Conservation (phyloP, 2,797 vertebrate species). For the Bucorvus abyssinicus region DNA sequence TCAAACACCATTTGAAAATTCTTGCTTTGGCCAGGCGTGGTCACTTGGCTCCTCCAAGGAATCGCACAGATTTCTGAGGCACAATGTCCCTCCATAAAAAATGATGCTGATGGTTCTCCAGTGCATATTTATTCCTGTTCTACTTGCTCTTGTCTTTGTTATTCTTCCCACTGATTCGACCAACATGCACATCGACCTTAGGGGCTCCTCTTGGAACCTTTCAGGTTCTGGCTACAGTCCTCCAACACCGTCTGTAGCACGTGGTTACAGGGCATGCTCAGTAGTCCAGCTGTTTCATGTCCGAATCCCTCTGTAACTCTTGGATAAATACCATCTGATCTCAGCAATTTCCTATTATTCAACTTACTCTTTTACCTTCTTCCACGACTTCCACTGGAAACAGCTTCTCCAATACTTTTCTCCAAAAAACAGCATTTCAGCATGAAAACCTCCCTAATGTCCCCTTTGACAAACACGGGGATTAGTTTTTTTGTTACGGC, state of each 20-base stretch:
- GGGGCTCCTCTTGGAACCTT: background rate
- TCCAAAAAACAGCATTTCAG: background rate
- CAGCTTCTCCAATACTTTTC: background rate
- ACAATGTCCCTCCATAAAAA: background rate
- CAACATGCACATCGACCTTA: accelerated
- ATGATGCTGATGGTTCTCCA: background rate
- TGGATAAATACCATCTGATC: background rate
- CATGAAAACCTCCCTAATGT: background rate
- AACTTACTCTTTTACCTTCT: background rate
- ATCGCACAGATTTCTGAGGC: background rate
- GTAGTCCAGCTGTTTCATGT: background rate
- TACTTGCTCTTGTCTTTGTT: background rate
- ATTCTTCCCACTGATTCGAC: background rate
- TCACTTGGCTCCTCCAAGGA: background rate
- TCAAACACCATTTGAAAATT: background rate
- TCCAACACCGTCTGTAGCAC: accelerated
- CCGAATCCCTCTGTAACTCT: background rate
- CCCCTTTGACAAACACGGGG: accelerated
- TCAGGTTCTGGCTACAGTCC: background rate
- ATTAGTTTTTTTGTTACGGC: accelerated
- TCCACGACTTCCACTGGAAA: background rate
- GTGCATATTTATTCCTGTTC: background rate
- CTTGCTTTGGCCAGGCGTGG: background rate
- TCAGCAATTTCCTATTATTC: background rate
- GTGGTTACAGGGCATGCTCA: accelerated